Evolutionary conservation across 2,797 vertebrate species (phyloP), one percentile per base, ranked within the genome.

Genomic region (Phoxinus dragarum): DNA sequence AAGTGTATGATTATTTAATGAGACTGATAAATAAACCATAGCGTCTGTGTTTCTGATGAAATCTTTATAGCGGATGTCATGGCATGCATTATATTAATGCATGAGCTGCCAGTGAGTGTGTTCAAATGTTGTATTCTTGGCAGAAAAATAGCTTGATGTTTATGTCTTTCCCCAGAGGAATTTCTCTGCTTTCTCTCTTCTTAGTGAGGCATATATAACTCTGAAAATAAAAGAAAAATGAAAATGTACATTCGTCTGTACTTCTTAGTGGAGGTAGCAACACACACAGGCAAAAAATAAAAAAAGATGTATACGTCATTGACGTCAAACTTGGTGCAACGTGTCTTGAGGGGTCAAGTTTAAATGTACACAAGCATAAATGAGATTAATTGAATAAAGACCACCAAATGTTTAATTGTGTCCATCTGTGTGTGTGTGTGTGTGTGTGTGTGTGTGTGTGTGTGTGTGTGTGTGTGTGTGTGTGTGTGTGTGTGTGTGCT

Each of bases 31-130:
- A 71, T 71, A 71, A 82, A 64, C 4, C 12, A 59, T 36, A 34
- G 69, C 12, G 12, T 47, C 38, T 16, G 52, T 72, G 19, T 44
- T 47, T 34, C 11, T 82, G 54, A 64, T 74, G 3, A 72, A 72
- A 82, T 66, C 78, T 80, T 34, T 19, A 80, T 49, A 44, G 61
- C 1, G 21, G 78, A 67, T 80, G 42, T 80, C 40, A 80, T 80
- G 56, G n/a, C 38, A 64, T 64, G 56, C 8, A 6, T 78, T 64
- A 78, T 78, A 17, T 78, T 64, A 78, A 78, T 78, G 52, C 52
- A 56, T 56, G 34, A 56, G 74, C 52, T 56, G 76, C 38, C 36
- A 61, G 75, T 31, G 36, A 61, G 16, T 31, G 36, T 44, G 76
- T 42, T 78, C 56, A 78, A 42, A 40, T 77, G 75, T 61, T 42